phyloP scores from a whole-genome alignment of 2,888 invertebrate genomes.

The Leptinotarsa peninsularis region DNA sequence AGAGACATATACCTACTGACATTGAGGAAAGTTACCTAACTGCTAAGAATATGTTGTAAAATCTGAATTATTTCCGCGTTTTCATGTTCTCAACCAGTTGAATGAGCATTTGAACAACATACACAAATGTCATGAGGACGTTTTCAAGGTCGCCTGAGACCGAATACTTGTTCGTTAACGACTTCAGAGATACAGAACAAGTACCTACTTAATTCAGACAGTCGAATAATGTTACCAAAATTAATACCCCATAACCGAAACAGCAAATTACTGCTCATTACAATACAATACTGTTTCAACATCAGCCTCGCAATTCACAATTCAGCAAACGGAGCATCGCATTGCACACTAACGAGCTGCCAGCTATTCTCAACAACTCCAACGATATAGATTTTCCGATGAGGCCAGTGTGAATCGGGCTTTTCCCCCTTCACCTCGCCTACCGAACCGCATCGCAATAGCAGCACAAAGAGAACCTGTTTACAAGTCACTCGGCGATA shows the following conservation, averaged over 20 bases:
- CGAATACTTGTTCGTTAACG: not conserved
- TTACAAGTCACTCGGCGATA: slow-evolving; percentile 51
- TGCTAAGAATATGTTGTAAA: too few relatives aligned
- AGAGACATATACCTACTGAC: too few relatives aligned
- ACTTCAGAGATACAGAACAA: not conserved
- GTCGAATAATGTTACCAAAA: slow-evolving; percentile 13
- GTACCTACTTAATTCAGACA: not conserved
- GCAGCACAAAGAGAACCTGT: slow-evolving; percentile 52
- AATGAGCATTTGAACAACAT: too few relatives aligned
- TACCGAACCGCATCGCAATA: slow-evolving; percentile 38
- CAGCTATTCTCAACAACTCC: slow-evolving; percentile 18
- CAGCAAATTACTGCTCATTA: slow-evolving; percentile 24
- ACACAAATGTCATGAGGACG: too few relatives aligned
- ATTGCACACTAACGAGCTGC: not conserved
- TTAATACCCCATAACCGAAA: slow-evolving; percentile 27
- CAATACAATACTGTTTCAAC: slow-evolving; percentile 20
- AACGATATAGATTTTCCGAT: slow-evolving; percentile 56
- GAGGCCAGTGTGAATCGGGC: slow-evolving; percentile 48
- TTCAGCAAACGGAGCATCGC: slow-evolving; percentile 20
- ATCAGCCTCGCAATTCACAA: not conserved
- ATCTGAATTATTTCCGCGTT: too few relatives aligned
- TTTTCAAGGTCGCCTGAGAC: not conserved
- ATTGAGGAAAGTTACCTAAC: too few relatives aligned
- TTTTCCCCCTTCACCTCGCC: slow-evolving; percentile 42
- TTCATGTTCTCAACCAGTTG: too few relatives aligned